Conservation (phyloP, 2,888 invertebrate genomes). For the Neoitamus cyanurus region DNA sequence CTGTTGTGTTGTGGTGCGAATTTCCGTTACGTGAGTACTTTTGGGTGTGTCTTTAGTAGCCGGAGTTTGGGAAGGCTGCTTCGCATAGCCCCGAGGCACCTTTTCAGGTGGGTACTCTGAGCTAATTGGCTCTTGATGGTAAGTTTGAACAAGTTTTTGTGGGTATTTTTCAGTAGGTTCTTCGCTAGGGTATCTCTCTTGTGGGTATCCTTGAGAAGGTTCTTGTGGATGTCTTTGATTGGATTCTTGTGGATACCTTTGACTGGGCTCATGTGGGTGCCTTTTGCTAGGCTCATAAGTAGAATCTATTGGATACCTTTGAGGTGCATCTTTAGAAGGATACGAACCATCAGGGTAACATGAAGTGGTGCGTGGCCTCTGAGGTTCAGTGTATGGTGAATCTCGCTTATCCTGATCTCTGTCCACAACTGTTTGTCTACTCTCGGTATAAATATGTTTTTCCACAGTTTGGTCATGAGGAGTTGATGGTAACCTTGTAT, state of each 20-base stretch:
- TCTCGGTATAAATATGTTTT: neutral
- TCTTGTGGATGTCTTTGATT: neutral
- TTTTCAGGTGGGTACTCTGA: neutral
- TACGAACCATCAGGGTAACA: neutral
- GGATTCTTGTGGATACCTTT: neutral
- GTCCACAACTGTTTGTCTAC: neutral
- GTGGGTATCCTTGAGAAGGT: neutral
- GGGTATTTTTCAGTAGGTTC: conserved; percentile 27
- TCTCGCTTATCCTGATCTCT: neutral
- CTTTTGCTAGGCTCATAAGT: neutral
- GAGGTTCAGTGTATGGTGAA: neutral
- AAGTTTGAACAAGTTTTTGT: conserved; percentile 50
- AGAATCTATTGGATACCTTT: neutral
- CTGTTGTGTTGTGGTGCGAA: neutral
- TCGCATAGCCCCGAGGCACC: neutral
- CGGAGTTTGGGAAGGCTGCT: conserved; percentile 24
- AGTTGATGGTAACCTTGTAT: neutral
- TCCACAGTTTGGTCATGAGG: neutral
- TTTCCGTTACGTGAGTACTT: neutral
- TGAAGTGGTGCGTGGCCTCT: neutral
- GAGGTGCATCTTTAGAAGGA: neutral
- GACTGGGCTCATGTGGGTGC: neutral
- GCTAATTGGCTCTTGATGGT: conserved; percentile 51
- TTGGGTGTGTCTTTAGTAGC: neutral
- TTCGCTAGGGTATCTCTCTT: neutral